Evolutionary conservation across 1,140 invertebrate genomes (phyloP).

Genomic region (Ips nitidus): DNA sequence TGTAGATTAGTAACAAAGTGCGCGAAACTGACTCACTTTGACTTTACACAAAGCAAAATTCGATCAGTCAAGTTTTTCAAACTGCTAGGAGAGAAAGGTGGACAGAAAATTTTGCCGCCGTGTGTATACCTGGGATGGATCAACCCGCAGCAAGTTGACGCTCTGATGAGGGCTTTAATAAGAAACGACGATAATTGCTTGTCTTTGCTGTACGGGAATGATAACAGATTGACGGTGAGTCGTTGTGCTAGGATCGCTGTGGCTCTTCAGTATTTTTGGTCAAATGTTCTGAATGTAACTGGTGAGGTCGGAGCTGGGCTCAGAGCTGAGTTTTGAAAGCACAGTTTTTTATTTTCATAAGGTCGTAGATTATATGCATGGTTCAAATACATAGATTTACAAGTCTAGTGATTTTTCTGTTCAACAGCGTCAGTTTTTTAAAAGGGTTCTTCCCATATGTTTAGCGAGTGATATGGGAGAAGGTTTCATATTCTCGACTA

Average conservation of each 20-base stretch:
- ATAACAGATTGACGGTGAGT: background rate
- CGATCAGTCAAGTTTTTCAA: slow-evolving; percentile 37
- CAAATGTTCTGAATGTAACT: too few relatives aligned
- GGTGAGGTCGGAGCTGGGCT: too few relatives aligned
- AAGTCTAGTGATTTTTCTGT: too few relatives aligned
- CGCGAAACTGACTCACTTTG: slow-evolving; percentile 26
- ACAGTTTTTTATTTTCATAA: too few relatives aligned
- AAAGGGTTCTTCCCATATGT: too few relatives aligned
- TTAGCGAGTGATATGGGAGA: too few relatives aligned
- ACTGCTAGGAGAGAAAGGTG: slow-evolving; percentile 16
- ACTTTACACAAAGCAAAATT: slow-evolving; percentile 34
- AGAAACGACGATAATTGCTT: slow-evolving; percentile 1
- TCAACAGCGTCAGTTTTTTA: too few relatives aligned
- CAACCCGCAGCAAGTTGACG: slow-evolving; percentile 28
- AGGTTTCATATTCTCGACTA: too few relatives aligned
- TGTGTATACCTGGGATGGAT: slow-evolving; percentile 31
- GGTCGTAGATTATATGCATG: too few relatives aligned
- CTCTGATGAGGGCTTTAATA: slow-evolving; percentile 17
- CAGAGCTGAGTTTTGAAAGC: too few relatives aligned
- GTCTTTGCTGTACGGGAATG: background rate
- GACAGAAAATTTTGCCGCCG: background rate
- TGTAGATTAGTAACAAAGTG: slow-evolving; percentile 34
- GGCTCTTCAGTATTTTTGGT: too few relatives aligned
- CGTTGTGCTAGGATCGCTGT: background rate
- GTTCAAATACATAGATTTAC: too few relatives aligned